Percentiles rank a stretch among this genome's conserved stretches.
These are phyloP conservation scores for Lydus trimaculatus DNA, from an alignment of 2,888 invertebrate species.

Conservation along the genomic window DNA sequence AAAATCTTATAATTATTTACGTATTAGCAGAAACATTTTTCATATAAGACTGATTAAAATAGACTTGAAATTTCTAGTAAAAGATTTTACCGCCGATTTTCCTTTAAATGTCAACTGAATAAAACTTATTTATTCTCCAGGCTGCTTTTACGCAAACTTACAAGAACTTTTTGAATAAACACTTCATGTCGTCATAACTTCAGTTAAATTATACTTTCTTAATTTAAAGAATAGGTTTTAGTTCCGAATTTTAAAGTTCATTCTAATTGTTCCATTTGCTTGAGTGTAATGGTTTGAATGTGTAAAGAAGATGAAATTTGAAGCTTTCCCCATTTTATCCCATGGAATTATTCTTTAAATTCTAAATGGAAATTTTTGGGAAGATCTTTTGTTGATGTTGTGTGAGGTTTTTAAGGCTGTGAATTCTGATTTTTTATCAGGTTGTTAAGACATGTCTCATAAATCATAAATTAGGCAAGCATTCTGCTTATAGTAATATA, in stretches of 20 bases:
- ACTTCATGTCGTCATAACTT: not conserved
- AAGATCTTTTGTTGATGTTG: no score
- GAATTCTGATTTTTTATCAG: not conserved
- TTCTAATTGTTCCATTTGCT: not conserved
- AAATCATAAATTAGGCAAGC: slow-evolving; percentile 29
- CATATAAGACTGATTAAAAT: not conserved
- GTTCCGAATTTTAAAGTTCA: not conserved
- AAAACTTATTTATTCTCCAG: not conserved
- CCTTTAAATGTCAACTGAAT: not conserved
- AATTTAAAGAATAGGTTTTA: not conserved
- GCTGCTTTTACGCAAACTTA: not conserved
- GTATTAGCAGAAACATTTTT: no score
- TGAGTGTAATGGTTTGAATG: not conserved
- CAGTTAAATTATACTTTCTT: not conserved
- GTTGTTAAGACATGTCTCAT: not conserved
- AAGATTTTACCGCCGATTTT: not conserved
- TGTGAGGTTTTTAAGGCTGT: no score
- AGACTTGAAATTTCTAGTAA: not conserved
- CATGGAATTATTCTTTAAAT: not conserved
- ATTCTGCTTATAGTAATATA: slow-evolving; percentile 18
- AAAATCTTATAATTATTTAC: not conserved
- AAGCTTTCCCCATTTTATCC: not conserved
- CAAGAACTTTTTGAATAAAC: not conserved
- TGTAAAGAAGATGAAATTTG: not conserved
- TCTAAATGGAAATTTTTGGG: no score